phyloP scores from a whole-genome alignment of 2,113 vertebrate genomes.

The Chascanopsetta lugubris region DNA sequence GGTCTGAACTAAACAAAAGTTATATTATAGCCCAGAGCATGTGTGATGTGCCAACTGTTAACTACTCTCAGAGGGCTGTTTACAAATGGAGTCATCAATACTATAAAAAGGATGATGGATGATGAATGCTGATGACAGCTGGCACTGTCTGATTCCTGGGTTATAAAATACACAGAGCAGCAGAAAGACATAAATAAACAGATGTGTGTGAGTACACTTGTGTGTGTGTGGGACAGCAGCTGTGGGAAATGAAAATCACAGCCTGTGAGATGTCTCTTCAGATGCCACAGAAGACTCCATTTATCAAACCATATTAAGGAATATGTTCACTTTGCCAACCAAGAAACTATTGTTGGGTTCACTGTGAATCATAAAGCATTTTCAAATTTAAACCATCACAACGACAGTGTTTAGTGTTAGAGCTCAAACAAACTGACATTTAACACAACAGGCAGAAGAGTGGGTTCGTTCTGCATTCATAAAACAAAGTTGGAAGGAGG shows the following conservation, averaged over 20 bases:
- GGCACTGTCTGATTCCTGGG: slow-evolving; percentile 36
- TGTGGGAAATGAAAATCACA: background rate
- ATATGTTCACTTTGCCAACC: background rate
- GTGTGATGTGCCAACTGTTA: slow-evolving; percentile 8
- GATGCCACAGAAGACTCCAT: background rate
- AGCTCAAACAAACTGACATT: too few relatives aligned
- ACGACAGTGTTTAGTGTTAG: too few relatives aligned
- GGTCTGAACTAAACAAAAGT: background rate
- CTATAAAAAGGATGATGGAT: slow-evolving; percentile 19
- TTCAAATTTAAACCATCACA: too few relatives aligned
- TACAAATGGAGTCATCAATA: slow-evolving; percentile 28
- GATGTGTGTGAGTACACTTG: too few relatives aligned
- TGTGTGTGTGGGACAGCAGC: background rate
- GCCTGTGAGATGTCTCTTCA: background rate
- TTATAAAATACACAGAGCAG: slow-evolving; percentile 3
- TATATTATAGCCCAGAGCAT: slow-evolving; percentile 9
- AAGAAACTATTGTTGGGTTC: background rate
- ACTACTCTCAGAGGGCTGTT: slow-evolving; percentile 17
- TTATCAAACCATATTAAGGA: background rate
- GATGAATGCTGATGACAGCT: slow-evolving; percentile 37
- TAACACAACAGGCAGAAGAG: too few relatives aligned
- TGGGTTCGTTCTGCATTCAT: too few relatives aligned
- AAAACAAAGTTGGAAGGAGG: too few relatives aligned
- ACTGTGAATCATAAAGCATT: too few relatives aligned
- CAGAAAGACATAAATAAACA: slow-evolving; percentile 21